Percentiles rank a stretch among this genome's conserved stretches.
phyloP scores from a whole-genome alignment of 2,888 invertebrate species.

The Agriopis aurantiaria region DNA sequence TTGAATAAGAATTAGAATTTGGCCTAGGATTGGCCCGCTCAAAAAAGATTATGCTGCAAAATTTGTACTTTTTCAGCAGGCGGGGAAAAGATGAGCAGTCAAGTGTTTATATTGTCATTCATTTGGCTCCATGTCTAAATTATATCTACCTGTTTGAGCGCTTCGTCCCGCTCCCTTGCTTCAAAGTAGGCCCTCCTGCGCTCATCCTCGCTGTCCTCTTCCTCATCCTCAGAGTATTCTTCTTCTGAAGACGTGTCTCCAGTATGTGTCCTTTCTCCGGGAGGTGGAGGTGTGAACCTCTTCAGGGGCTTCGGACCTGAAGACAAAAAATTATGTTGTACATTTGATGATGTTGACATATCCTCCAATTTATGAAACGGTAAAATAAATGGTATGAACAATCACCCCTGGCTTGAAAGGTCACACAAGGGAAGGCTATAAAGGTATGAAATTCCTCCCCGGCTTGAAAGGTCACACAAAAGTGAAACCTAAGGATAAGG shows the following conservation, averaged over 20 bases:
- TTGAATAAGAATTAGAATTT: too few relatives aligned
- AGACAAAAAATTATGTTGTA: background rate
- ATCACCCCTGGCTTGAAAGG: background rate
- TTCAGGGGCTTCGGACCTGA: conserved; percentile 93
- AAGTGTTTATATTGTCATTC: too few relatives aligned
- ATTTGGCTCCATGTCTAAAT: too few relatives aligned
- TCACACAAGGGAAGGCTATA: background rate
- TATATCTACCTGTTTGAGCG: conserved; percentile 86
- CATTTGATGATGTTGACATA: background rate
- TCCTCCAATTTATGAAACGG: too few relatives aligned
- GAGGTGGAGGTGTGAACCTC: conserved; percentile 96
- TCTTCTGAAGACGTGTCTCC: conserved; percentile 76
- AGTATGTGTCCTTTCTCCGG: conserved; percentile 84
- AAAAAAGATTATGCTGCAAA: too few relatives aligned
- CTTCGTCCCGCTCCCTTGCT: conserved; percentile 87
- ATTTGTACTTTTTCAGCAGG: too few relatives aligned
- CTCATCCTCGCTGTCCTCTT: conserved; percentile 86
- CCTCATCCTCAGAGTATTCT: conserved; percentile 75
- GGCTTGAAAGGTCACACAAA: too few relatives aligned
- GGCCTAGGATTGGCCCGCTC: too few relatives aligned
- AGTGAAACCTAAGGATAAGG: too few relatives aligned
- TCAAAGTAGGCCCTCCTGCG: conserved; percentile 78
- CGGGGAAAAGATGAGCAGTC: too few relatives aligned
- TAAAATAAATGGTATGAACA: background rate
- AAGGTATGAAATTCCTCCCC: too few relatives aligned